Conservation (phyloP, 1,140 invertebrate genomes). For the Oedothorax gibbosus region DNA sequence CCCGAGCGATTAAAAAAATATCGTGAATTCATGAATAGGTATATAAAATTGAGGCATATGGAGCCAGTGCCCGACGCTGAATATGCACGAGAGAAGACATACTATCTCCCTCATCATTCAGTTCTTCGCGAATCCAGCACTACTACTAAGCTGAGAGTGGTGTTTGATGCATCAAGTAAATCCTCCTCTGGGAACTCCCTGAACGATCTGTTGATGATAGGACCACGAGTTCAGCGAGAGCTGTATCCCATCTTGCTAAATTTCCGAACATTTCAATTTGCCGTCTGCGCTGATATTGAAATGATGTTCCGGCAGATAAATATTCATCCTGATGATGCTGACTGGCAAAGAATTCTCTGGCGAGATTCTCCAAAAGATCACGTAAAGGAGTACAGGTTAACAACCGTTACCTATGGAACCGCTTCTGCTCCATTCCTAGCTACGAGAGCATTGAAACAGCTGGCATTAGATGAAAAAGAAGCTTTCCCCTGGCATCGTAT, state of each 20-base stretch:
- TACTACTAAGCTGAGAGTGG: constrained; percentile 40
- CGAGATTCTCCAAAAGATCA: constrained; percentile 63
- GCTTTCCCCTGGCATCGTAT: too few relatives aligned
- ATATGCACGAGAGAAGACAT: background rate
- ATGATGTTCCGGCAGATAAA: constrained; percentile 64
- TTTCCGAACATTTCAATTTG: constrained; percentile 59
- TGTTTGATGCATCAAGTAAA: constrained; percentile 31
- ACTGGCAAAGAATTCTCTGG: constrained; percentile 69
- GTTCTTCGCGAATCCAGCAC: constrained; percentile 63
- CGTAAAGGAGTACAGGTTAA: constrained; percentile 65
- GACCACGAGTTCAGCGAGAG: constrained; percentile 55
- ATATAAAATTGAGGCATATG: constrained; percentile 67
- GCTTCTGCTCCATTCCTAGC: constrained; percentile 65
- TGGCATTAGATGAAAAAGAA: constrained; percentile 62
- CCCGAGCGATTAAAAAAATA: constrained; percentile 40
- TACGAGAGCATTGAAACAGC: constrained; percentile 63
- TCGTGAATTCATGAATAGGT: constrained; percentile 66
- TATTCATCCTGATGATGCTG: background rate
- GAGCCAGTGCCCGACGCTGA: constrained; percentile 12
- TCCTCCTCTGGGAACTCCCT: constrained; percentile 2
- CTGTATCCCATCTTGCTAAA: constrained; percentile 62
- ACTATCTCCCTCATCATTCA: constrained; percentile 67
- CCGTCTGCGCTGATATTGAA: constrained; percentile 66
- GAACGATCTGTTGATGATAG: constrained; percentile 5
- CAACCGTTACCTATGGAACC: constrained; percentile 67